Evolutionary conservation across 2,888 invertebrate species (phyloP), one percentile per base, ranked within the genome.

Genomic region (Harpagoxenus sublaevis): DNA sequence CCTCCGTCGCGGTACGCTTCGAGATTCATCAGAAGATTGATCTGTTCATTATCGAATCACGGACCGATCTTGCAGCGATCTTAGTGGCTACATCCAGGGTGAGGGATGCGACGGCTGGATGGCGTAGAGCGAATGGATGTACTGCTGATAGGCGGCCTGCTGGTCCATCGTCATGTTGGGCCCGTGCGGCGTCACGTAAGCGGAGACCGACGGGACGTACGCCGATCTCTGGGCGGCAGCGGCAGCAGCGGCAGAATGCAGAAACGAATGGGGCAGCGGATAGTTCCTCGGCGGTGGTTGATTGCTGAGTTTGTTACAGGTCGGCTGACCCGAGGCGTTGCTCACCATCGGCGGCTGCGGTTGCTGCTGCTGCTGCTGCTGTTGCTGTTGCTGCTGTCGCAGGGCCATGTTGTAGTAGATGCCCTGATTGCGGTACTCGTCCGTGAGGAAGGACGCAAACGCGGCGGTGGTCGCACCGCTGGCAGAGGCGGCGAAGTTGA

Each of bases 401-500:
- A 94, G 86, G 6, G 93, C 92, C 90, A 94, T 94, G n/a, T 92
- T 94, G 83, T 95, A 95, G 57, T 94, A 95, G 85, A 92, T 93
- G 83, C 93, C 93, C 4, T 94, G 94, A 91, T 94, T 94, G n/a
- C 95, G 92, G 66, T 94, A 94, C 68, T 95, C 95, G 74, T 95
- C 95, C 28, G 95, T 90, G 79, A 95, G 94, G 10, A 93, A 94
- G 79, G 35, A 35, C 35, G 35, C 35, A 35, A 35, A 35, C 35
- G 35, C 35, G 79, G 23, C 35, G 79, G 91, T 93, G 39, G 93
- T 93, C 8, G 94, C 85, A 3, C 92, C 85, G 28, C 93, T 92
- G 15, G 97, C 96, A 0, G 97, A 96, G 4, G 97, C 96, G 28
- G 97, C 97, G 93, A 98, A 98, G 94, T 98, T 98, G 92, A 98